Base-by-base conservation (phyloP, 2,797 vertebrate genomes). In the Poecilia gillii region DNA sequence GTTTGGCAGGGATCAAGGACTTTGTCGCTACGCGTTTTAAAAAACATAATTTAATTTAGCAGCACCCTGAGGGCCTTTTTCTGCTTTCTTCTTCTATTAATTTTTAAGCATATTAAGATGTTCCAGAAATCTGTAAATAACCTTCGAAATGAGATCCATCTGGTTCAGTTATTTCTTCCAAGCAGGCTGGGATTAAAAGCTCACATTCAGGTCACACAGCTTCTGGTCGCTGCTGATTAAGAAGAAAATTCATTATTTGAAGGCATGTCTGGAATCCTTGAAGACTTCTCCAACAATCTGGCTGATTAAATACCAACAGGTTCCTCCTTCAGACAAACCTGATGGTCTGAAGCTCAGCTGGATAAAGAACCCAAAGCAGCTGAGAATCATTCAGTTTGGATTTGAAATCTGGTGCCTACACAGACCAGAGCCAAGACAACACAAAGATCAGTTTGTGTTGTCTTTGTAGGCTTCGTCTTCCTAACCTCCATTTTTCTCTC, bases 241-340 rank as follows among this genome's bases (percentile, higher is more conserved):
- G 11, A 23, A 68, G 20, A 20, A 41, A 39, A 68, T 68, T 68
- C 20, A 20, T 46, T 16, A 11, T 57, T 28, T 59, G 55, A 62
- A 75, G 41, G 18, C 9, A 33, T 62, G 55, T 62, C 73, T 64
- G 39, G n/a, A 75, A 75, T 39, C 62, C 33, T 70, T n/a, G 14
- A 43, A n/a, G 5, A 70, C 12, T 5, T 25, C 12, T 43, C 43
- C 14, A 45, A 70, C 23, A 12, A 45, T 43, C 39, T 43, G 66
- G 36, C 1, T n/a, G 23, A 70, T 70, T 11, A 70, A 70, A n/a
- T 14, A 7, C 2, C 2, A 13, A 0, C 66, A 11, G 14, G 66
- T 70, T 70, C 18, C 23, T 39, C 8, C 33, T 66, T 66, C 62
- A 20, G 62, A 39, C 16, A 11, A 68, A 41, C 41, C 33, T 53